These are phyloP conservation scores for Caradrina clavipalpis DNA, from an alignment of 2,888 invertebrate species.

Conservation along the genomic window DNA sequence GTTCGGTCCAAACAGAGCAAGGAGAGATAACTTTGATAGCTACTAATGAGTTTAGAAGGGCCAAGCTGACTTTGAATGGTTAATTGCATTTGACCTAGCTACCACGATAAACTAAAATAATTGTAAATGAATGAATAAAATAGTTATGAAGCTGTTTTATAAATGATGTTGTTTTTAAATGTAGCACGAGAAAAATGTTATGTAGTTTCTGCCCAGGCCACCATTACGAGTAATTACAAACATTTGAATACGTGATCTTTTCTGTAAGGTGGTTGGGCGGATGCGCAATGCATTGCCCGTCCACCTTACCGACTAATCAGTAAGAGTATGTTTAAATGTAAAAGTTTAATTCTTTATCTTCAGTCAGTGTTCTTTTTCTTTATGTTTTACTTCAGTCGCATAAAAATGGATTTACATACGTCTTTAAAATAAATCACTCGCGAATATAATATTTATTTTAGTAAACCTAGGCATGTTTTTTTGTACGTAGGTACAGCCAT, in stretches of 20 bases:
- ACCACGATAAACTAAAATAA: not conserved
- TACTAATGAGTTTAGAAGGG: slow-evolving; percentile 11
- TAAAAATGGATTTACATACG: not conserved
- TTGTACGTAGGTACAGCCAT: not conserved
- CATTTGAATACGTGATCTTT: not conserved
- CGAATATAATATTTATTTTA: no score
- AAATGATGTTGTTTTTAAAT: no score
- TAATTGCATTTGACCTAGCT: not conserved
- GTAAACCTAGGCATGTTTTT: no score
- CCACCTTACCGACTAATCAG: not conserved
- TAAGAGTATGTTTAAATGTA: not conserved
- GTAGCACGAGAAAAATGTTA: no score
- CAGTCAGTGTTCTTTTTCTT: no score
- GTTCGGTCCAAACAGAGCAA: slow-evolving; percentile 37
- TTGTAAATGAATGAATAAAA: no score
- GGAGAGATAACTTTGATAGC: slow-evolving; percentile 12
- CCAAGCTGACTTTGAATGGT: not conserved
- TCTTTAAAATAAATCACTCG: no score
- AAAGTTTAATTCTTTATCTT: not conserved
- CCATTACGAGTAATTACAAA: no score
- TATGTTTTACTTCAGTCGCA: not conserved
- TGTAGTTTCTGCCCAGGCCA: no score
- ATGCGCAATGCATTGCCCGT: not conserved
- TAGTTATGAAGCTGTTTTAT: no score
- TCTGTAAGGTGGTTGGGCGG: not conserved